Percentiles rank a stretch among this genome's conserved stretches.
Conservation (phyloP, 2,888 invertebrate species). For the Rhamnusium bicolor region DNA sequence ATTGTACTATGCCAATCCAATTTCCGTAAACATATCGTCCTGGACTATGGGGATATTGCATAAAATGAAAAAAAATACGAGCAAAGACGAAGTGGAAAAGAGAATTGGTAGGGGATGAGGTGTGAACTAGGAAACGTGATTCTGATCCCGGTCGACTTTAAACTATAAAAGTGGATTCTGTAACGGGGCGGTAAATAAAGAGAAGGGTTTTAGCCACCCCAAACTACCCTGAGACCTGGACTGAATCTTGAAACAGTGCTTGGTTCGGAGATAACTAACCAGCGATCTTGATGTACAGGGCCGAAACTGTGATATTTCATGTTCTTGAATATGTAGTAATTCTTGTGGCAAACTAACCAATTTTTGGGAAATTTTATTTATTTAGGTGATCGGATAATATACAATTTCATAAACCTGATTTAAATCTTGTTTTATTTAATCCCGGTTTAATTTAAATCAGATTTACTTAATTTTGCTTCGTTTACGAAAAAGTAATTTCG, state of each 20-base stretch:
- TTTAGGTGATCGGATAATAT: no score
- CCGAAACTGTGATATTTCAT: constrained; percentile 8
- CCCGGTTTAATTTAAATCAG: no score
- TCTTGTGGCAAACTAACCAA: no score
- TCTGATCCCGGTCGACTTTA: constrained; percentile 54
- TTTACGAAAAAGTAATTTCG: no score
- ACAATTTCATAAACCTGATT: no score
- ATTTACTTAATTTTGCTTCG: no score
- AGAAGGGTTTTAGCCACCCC: constrained; percentile 5
- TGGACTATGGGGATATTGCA: background rate
- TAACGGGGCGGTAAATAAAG: constrained; percentile 55
- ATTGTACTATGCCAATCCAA: background rate
- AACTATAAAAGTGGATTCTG: constrained; percentile 56
- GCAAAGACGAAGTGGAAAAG: constrained; percentile 5
- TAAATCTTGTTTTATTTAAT: no score
- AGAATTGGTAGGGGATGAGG: constrained; percentile 6
- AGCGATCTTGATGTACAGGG: constrained; percentile 4
- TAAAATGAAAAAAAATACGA: constrained; percentile 3
- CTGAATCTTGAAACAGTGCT: constrained; percentile 24
- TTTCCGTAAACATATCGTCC: background rate
- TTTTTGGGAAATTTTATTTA: background rate
- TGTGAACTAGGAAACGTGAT: constrained; percentile 51
- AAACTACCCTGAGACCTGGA: constrained; percentile 20
- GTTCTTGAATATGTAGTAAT: background rate
- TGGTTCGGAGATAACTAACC: constrained; percentile 15